Evolutionary conservation across 2,888 invertebrate genomes (phyloP), one percentile per base, ranked within the genome.

Genomic region (Liposcelis brunnea): DNA sequence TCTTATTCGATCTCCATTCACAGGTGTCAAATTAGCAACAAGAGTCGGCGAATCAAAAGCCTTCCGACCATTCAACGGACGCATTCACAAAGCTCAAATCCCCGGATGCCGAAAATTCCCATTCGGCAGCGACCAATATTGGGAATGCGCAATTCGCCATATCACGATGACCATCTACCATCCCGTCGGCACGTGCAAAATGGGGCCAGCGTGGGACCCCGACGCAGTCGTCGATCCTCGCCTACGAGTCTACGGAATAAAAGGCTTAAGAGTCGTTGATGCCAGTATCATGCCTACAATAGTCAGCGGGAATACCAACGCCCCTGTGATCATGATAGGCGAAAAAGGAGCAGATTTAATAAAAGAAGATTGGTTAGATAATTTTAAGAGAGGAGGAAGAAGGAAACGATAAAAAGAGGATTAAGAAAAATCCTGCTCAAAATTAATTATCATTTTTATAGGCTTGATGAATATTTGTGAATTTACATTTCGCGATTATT

Each of bases 91-190:
- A 52, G 75, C 77, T 43, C 77, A 81, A 2, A 66, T 87, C 53
- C 87, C 87, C 0, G 84, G 81, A 46, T 89, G 87, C 56, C 75
- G 74, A 52, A 72, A 80, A 43, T 65, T 71, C 36, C 69, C 71
- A 51, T 86, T 83, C 55, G 75, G 74, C 53, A 78, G 80, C 1
- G 87, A 89, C 55, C 76, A 73, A 19, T 90, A 89, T 57, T 78
- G 87, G 65, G 87, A 85, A 61, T 90, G 90, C 59, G 81, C 85
- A 60, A 81, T 83, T 43, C 68, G 86, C 31, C 84, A 84, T 44
- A 80, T 86, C 54, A 80, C 86, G 2, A 85, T 86, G 82, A 89
- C 87, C 2, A 84, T 87, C 55, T 89, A 89, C 58, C 89, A 89
- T 67, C 87, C 86, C 1, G 78, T 80, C 36, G 87, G 89, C 6